Base-by-base conservation (phyloP, 2,888 invertebrate species). In the Halocaridina rubra region DNA sequence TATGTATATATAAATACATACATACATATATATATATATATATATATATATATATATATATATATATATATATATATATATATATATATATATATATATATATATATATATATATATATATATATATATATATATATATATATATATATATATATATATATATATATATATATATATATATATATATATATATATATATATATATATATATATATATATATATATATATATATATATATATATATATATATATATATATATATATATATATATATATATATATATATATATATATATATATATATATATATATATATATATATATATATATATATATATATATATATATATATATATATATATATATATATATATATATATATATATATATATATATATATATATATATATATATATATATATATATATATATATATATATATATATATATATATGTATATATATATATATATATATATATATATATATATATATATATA, bases 401-500 rank as follows among this genome's bases (percentile, higher is more conserved):
- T 8, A 7, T 19, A 53, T 8, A 4, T 8, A 10, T 3, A 53
- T 13, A 0, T 19, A 53, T 13, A 53, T 13, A 53, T 13, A 5
- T 0, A 53, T 19, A 5, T 13, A 53, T 13, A 53, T 13, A 0
- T 53, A 53, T 53, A 53, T 53, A 53, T 53, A 5, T 5, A 10
- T 53, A 4, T 53, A 53, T 53, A 53, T 53, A 3, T 7, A 53
- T 53, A 53, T 53, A 53, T 53, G 16, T 13, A 53, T 53, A 53
- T 72, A 30, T 33, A 72, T 72, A 72, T 72, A 72, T 72, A 72
- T 72, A 72, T 33, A 72, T 72, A 30, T 72, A 72, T 72, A 72
- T 72, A 72, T 72, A 72, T 72, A 72, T 72, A 30, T 72, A 72
- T 72, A 72, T 72, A 72, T 72, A 72, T 72, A 72, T 72, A 33